Evolutionary conservation across 2,888 invertebrate species (phyloP), one percentile per base, ranked within the genome.

Genomic region (Sinotaia quadrata): DNA sequence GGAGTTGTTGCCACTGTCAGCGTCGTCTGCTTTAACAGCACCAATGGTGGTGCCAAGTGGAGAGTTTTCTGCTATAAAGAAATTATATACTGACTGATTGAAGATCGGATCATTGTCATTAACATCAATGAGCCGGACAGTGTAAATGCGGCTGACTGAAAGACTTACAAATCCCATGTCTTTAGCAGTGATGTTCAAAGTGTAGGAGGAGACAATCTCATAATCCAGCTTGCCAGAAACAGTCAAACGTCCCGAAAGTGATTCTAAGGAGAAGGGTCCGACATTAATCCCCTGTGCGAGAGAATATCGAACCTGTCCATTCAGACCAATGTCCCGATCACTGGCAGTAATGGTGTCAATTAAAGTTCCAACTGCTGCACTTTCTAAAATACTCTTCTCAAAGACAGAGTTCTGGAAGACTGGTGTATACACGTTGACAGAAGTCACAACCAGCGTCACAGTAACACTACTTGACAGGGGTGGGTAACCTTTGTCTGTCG

Each of bases 381-480:
- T 96, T 90, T 97, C 97, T 0, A 95, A 94, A 1, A 97, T 94
- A 72, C 95, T 93, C 0, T 95, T 95, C 90, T 95, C 94, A 87
- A 96, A 95, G 80, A 94, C 94, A 4, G 79, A 74, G 0, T 94
- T 68, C 5, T 93, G 94, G 84, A 97, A 97, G 62, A 92, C 92
- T 0, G 97, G 97, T 0, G 92, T 91, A 83, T 92, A 91, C 49
- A 91, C 89, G 87, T 97, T 97, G 85, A 95, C 94, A 2, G 94
- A 95, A 0, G 96, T 95, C 47, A 87, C 77, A 7, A 69, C 74
- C 5, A 88, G 72, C 27, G 72, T 71, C 1, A 96, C 91, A 0
- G 89, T 89, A 0, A 93, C 92, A 82, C 94, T 93, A 84, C 95
- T 94, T 36, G 92, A 92, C 85, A 94, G 94, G 0, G 95, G 93